A percentile compares a stretch with the other conserved stretches of the same genome.
Conservation (phyloP, 2,113 vertebrate species). For the Tachysurus vachellii region DNA sequence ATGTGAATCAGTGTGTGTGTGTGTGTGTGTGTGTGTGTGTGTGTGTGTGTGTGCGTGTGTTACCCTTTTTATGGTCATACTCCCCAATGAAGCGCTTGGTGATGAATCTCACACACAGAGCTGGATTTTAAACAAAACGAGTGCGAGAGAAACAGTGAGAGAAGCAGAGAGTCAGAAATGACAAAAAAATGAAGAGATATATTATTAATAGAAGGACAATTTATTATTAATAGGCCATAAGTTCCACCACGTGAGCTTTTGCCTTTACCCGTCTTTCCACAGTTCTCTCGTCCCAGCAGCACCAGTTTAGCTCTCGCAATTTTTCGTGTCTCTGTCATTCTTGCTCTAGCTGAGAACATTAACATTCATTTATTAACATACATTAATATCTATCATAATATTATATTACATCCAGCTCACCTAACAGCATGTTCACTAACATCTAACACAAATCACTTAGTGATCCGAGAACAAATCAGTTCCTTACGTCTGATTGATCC, state of each 20-base stretch:
- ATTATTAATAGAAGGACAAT: constrained; percentile 4
- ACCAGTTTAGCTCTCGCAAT: constrained; percentile 56
- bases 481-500: background rate
- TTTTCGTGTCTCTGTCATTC: constrained; percentile 52
- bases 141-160: background rate
- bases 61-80: constrained; percentile 76
- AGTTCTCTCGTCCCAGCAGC: constrained; percentile 57
- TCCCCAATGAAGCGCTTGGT: constrained; percentile 76
- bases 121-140: constrained; percentile 60
- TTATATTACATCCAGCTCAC: background rate
- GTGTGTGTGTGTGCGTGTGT: constrained; percentile 20
- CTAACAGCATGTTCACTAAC: background rate
- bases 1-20: constrained; percentile 7
- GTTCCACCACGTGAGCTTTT: background rate
- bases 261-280: constrained; percentile 59
- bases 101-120: constrained; percentile 75
- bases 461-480: background rate
- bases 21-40: constrained; percentile 13
- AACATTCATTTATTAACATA: background rate
- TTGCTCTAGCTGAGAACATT: background rate
- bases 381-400: background rate
- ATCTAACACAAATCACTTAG: background rate
- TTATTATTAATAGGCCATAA: background rate
- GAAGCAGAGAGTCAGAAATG: background rate
- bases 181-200: background rate